Evolutionary conservation across 2,888 invertebrate species (phyloP).

Genomic region (Blomia tropicalis): DNA sequence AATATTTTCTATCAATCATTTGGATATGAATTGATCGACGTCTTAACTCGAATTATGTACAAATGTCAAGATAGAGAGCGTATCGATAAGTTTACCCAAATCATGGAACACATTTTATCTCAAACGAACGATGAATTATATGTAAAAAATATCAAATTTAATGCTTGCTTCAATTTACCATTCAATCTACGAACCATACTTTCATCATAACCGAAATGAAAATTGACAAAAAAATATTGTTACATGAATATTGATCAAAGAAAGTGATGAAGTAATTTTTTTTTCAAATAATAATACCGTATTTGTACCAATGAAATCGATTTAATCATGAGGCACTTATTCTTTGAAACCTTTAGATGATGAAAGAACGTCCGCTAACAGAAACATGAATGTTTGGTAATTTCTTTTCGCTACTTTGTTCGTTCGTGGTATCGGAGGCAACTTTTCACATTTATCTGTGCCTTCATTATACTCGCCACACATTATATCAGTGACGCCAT

Average conservation of each 20-base stretch:
- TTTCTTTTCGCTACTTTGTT: background rate
- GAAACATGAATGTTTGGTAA: background rate
- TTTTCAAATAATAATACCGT: too few species aligned
- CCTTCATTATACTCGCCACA: background rate
- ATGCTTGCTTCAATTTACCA: slow-evolving; percentile 5
- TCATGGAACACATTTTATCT: background rate
- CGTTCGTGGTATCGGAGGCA: background rate
- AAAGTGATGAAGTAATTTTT: too few species aligned
- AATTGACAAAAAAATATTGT: background rate
- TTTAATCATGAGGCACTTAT: too few species aligned
- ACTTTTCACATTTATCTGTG: background rate
- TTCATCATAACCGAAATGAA: background rate
- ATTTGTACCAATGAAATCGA: too few species aligned
- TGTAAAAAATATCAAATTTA: background rate
- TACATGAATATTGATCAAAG: background rate
- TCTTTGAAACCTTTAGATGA: background rate
- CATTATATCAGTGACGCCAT: slow-evolving; percentile 10
- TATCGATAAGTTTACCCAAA: background rate
- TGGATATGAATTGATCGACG: slow-evolving; percentile 5
- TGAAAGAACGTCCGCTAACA: background rate
- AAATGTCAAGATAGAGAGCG: background rate
- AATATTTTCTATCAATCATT: slow-evolving; percentile 19
- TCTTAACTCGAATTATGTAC: slow-evolving; percentile 12
- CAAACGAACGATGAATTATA: background rate
- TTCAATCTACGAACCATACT: background rate